Percentiles rank a stretch among this genome's conserved stretches.
These are phyloP conservation scores for Jacana jacana DNA, from an alignment of 2,113 vertebrate species.

Conservation along the genomic window DNA sequence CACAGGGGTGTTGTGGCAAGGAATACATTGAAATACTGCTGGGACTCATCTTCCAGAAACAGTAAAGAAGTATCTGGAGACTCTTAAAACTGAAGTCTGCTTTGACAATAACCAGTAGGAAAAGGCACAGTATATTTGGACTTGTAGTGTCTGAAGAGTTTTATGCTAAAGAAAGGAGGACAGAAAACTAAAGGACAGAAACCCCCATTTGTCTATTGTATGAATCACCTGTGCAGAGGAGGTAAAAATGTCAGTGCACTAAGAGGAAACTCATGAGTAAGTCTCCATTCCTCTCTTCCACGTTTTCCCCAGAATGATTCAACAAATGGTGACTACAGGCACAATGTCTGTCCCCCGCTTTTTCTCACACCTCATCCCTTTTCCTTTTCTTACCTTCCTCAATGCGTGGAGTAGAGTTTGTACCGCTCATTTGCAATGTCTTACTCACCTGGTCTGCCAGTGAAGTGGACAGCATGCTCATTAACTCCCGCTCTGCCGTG, in stretches of 20 bases:
- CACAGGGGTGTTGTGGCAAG: background rate
- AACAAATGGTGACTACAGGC: background rate
- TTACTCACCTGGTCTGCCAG: constrained; percentile 92
- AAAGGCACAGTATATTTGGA: constrained; percentile 16
- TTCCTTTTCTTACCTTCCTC: background rate
- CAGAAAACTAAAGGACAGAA: background rate
- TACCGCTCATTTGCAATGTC: background rate
- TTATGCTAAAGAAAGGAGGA: background rate
- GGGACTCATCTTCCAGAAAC: constrained; percentile 4
- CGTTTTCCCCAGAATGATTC: background rate
- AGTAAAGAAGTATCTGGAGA: background rate
- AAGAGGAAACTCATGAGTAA: background rate
- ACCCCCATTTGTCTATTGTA: background rate
- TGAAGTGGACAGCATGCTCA: constrained; percentile 98
- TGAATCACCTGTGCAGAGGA: background rate
- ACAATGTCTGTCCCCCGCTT: background rate
- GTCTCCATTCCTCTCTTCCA: background rate
- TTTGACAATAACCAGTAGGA: constrained; percentile 20
- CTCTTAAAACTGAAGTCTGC: background rate
- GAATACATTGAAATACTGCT: background rate
- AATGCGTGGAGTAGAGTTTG: background rate
- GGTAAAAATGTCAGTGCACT: background rate
- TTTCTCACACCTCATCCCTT: background rate
- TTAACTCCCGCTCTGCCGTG: constrained; percentile 94
- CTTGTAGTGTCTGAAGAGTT: background rate